Conservation (phyloP, 1,140 invertebrate genomes). For the Wasmannia auropunctata region DNA sequence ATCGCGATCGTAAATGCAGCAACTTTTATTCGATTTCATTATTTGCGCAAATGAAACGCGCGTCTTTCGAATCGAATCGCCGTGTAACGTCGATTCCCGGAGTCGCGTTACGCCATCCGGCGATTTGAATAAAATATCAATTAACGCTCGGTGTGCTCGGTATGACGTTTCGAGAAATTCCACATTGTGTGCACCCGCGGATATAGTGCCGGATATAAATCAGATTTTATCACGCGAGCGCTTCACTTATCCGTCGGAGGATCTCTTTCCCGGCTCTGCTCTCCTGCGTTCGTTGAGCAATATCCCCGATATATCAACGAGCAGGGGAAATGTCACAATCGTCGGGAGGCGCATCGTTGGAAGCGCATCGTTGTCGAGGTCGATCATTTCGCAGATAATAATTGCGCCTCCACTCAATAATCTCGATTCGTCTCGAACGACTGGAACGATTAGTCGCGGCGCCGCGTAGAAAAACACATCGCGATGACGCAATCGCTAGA, state of each 20-base stretch:
- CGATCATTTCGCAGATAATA: constrained; percentile 59
- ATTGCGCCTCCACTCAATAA: constrained; percentile 54
- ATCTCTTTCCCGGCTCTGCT: constrained; percentile 73
- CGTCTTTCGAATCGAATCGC: not conserved
- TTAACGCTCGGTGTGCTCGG: constrained; percentile 62
- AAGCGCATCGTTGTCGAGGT: constrained; percentile 53
- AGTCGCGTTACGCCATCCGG: not conserved
- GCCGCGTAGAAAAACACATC: constrained; percentile 61
- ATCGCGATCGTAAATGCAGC: constrained; percentile 24
- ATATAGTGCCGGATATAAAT: constrained; percentile 80
- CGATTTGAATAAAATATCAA: constrained; percentile 77
- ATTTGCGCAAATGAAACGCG: not conserved
- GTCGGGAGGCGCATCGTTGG: constrained; percentile 50
- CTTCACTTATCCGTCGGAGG: constrained; percentile 72
- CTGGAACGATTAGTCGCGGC: constrained; percentile 54
- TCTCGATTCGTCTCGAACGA: constrained; percentile 66
- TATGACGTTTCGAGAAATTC: constrained; percentile 44
- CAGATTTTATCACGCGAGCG: constrained; percentile 80
- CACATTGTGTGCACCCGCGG: constrained; percentile 64
- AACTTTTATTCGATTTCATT: constrained; percentile 18
- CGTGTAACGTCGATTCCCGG: not conserved
- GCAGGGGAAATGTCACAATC: constrained; percentile 77
- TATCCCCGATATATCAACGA: constrained; percentile 81
- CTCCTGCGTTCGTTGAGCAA: constrained; percentile 78
- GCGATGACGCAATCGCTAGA: constrained; percentile 44